Percentiles rank a stretch among this genome's conserved stretches.
These are phyloP conservation scores for Pseudorasbora parva DNA, from an alignment of 2,113 vertebrate genomes.

Conservation along the genomic window DNA sequence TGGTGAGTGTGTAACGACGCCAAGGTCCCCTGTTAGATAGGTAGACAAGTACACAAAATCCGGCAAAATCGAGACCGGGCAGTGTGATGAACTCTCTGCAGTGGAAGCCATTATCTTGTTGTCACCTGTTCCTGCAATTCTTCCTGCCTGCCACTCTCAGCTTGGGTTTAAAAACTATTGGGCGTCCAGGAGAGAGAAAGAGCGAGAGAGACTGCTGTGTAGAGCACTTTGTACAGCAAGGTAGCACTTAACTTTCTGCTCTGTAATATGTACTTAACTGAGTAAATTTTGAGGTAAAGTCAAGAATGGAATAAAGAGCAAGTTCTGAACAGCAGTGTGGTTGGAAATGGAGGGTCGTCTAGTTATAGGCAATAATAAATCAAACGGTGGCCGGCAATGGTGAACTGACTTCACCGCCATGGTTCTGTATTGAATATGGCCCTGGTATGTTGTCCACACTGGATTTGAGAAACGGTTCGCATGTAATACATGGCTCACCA, in stretches of 20 bases:
- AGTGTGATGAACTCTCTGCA: constrained; percentile 59
- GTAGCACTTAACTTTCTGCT: constrained; percentile 43
- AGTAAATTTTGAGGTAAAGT: constrained; percentile 20
- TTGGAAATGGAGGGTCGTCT: background rate
- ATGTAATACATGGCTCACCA: constrained; percentile 22
- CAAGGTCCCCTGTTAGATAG: too few relatives aligned
- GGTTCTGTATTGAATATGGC: constrained; percentile 39
- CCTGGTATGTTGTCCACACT: constrained; percentile 32
- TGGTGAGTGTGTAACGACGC: too few relatives aligned
- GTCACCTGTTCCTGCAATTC: constrained; percentile 62
- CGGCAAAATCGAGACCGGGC: constrained; percentile 53
- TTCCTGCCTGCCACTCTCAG: constrained; percentile 52
- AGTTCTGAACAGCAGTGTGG: background rate
- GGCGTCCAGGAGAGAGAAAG: constrained; percentile 1
- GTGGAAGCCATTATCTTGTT: constrained; percentile 66
- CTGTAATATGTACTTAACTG: constrained; percentile 46
- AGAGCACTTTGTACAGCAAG: constrained; percentile 39
- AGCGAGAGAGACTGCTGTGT: constrained; percentile 6
- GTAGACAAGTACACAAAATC: constrained; percentile 24
- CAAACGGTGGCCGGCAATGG: constrained; percentile 4
- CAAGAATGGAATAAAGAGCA: constrained; percentile 29
- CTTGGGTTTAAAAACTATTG: constrained; percentile 59
- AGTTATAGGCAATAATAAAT: background rate
- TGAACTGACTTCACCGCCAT: constrained; percentile 27
- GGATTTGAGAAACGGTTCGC: constrained; percentile 42